Evolutionary conservation across 2,888 invertebrate genomes (phyloP), one percentile per base, ranked within the genome.

Genomic region (Unio pictorum): DNA sequence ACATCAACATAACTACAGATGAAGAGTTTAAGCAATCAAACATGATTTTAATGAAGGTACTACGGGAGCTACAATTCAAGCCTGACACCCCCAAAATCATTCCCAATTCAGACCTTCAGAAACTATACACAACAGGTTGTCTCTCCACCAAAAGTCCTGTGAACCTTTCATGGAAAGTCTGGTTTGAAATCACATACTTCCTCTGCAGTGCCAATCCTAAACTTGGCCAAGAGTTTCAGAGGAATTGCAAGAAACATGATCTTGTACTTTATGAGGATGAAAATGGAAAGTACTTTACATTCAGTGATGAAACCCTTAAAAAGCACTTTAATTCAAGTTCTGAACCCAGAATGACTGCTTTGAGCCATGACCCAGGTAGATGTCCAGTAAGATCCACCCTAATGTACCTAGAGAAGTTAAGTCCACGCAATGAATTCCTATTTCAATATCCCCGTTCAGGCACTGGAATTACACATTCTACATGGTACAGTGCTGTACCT

Each of bases 111-210:
- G 75, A 75, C 60, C 54, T 73, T 20, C 58, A 65, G 30, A 67
- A 64, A 30, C 45, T 75, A 28, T 73, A 71, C 45, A 61, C 58
- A 7, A 64, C 67, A 45, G 55, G 67, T 8, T 67, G 71, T n/a
- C 57, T 75, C 1, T 73, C 73, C 26, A 69, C 71, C 30, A 61
- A 59, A 60, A 62, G 60, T 56, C 75, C 75, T n/a, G 69, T 61
- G 15, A 57, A 23, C 58, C 62, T 75, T 23, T 59, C 65, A 11
- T 71, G 69, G 71, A 75, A 75, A 55, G 73, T 75, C 18, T 75
- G 69, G 71, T 75, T 75, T 69, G 75, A 75, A 60, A 67, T 73
- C 4, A 67, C 62, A 17, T 73, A 65, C 54, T 66, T 73, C 62
- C 67, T 75, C 30, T 67, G 71, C 34, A 59, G 18, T 45, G 63